Percentiles rank a stretch among this genome's conserved stretches.
Evolutionary conservation across 2,113 vertebrate species (phyloP).

Genomic region (Motacilla alba): DNA sequence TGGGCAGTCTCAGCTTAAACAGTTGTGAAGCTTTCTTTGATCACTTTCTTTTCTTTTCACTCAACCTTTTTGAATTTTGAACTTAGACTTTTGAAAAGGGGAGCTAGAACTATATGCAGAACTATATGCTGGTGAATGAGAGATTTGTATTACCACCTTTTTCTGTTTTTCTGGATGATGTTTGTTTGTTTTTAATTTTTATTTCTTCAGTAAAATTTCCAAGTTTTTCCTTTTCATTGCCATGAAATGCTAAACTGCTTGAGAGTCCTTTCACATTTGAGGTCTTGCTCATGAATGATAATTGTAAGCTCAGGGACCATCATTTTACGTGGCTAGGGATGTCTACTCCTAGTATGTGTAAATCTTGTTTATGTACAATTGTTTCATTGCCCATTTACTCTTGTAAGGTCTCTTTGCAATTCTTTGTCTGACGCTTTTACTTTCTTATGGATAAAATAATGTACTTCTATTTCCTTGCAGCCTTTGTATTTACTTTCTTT

Average conservation of each 20-base stretch:
- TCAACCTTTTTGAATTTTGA: background rate
- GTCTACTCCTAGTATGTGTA: background rate
- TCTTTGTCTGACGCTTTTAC: background rate
- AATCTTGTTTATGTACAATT: background rate
- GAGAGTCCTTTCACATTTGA: background rate
- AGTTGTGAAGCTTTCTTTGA: background rate
- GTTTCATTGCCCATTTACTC: background rate
- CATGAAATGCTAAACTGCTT: background rate
- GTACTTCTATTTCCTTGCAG: background rate
- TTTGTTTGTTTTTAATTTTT: background rate
- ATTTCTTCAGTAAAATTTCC: background rate
- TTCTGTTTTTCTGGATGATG: background rate
- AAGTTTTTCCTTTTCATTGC: background rate
- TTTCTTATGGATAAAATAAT: background rate
- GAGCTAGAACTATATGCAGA: background rate
- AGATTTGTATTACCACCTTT: background rate
- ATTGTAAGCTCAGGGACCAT: background rate
- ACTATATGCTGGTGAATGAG: background rate
- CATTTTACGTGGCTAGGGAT: background rate
- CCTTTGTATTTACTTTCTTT: background rate
- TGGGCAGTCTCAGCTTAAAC: background rate
- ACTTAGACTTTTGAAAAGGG: background rate
- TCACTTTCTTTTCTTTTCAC: background rate
- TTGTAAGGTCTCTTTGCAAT: background rate
- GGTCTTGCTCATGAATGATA: background rate